phyloP scores from a whole-genome alignment of 2,888 invertebrate genomes.

The Scaptomyza caliginosa region DNA sequence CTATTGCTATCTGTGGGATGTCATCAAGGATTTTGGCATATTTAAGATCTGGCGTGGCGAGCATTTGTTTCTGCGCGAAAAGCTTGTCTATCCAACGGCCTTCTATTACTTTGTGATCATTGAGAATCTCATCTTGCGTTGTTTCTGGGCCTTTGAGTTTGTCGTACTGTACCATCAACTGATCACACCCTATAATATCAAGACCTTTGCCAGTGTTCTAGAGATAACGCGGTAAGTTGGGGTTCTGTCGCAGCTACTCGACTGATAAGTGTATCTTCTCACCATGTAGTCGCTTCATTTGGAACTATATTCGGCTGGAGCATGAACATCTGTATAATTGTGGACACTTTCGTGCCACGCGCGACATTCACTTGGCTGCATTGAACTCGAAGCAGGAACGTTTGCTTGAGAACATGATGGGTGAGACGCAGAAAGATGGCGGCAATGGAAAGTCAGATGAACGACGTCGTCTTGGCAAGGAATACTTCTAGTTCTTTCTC shows the following conservation, averaged over 20 bases:
- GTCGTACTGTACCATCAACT: constrained; percentile 90
- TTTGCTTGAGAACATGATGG: constrained; percentile 95
- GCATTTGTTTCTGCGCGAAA: constrained; percentile 94
- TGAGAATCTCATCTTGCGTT: constrained; percentile 95
- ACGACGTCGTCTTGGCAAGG: constrained; percentile 49
- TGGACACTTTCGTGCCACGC: constrained; percentile 97
- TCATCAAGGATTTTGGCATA: constrained; percentile 98
- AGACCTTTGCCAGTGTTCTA: constrained; percentile 90
- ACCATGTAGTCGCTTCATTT: constrained; percentile 91
- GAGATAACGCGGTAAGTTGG: constrained; percentile 91
- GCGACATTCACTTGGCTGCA: constrained; percentile 97
- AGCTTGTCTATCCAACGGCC: constrained; percentile 96
- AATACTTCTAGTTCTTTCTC: constrained; percentile 51
- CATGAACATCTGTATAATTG: constrained; percentile 99
- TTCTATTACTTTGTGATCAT: constrained; percentile 94
- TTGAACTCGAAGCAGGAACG: constrained; percentile 93
- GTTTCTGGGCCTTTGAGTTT: constrained; percentile 95
- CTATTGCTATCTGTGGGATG: constrained; percentile 98
- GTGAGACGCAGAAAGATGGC: constrained; percentile 90
- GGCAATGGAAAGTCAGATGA: constrained; percentile 84
- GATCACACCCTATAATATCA: constrained; percentile 90
- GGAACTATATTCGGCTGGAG: constrained; percentile 99
- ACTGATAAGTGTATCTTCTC: not conserved
- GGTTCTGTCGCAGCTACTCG: not conserved
- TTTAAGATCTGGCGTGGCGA: constrained; percentile 94